These are phyloP conservation scores for Catagonus wagneri DNA, from an alignment of 2,113 vertebrate species.

Conservation along the genomic window DNA sequence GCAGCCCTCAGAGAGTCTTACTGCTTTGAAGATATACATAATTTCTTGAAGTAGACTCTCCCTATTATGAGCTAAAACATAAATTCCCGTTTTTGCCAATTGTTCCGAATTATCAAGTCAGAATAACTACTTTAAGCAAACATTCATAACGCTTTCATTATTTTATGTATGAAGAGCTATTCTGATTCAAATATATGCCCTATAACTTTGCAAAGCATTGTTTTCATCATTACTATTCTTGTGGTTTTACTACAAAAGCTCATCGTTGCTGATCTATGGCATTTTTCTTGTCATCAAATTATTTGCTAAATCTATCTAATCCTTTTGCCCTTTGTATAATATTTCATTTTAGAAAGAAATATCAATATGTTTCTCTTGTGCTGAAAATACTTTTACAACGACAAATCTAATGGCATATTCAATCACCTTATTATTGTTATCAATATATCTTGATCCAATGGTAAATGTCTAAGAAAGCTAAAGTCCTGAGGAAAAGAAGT, in stretches of 20 bases:
- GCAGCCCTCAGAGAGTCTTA: not conserved
- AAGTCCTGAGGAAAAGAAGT: constrained; percentile 51
- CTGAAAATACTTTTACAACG: constrained; percentile 57
- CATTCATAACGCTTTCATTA: constrained; percentile 54
- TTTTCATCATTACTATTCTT: constrained; percentile 31
- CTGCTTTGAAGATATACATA: not conserved
- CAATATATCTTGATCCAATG: constrained; percentile 46
- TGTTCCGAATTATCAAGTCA: constrained; percentile 57
- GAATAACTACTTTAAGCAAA: constrained; percentile 61
- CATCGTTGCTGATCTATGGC: not conserved
- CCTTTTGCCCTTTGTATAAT: constrained; percentile 76
- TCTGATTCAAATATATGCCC: constrained; percentile 31
- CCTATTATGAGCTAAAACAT: constrained; percentile 33
- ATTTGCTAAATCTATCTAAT: constrained; percentile 46
- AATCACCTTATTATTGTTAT: constrained; percentile 61
- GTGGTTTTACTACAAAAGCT: constrained; percentile 28
- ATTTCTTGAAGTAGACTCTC: constrained; percentile 23
- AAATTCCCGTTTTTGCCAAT: constrained; percentile 50
- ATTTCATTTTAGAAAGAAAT: constrained; percentile 77
- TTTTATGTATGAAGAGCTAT: constrained; percentile 37
- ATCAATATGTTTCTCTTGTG: constrained; percentile 43
- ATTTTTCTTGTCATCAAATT: constrained; percentile 70
- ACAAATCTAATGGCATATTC: constrained; percentile 32
- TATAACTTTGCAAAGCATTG: constrained; percentile 8
- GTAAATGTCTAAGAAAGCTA: constrained; percentile 58